phyloP scores from a whole-genome alignment of 2,797 vertebrate genomes.

The Epinephelus awoara region DNA sequence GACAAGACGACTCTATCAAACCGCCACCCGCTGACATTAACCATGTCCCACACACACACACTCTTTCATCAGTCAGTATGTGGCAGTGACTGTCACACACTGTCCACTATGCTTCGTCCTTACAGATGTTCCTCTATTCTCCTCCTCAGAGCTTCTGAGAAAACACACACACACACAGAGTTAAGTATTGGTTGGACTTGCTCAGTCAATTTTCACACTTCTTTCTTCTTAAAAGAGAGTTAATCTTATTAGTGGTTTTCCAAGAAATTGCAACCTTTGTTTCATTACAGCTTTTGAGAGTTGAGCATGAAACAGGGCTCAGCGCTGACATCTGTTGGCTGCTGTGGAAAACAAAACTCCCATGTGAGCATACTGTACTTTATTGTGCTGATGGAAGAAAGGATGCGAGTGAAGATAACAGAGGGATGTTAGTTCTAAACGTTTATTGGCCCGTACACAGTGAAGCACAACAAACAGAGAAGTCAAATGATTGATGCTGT shows the following conservation, averaged over 20 bases:
- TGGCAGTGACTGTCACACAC: slow-evolving; percentile 69
- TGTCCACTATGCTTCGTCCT: slow-evolving; percentile 37
- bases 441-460: slow-evolving; percentile 50
- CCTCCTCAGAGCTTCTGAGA: slow-evolving; percentile 9
- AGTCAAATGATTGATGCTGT: slow-evolving; percentile 18
- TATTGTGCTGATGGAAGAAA: background rate
- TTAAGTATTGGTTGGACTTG: background rate
- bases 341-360: slow-evolving; percentile 12
- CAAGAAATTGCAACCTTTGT: background rate
- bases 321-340: slow-evolving; percentile 73
- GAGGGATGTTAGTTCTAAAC: slow-evolving; percentile 7
- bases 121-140: slow-evolving; percentile 55
- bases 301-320: slow-evolving; percentile 23
- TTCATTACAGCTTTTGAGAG: background rate
- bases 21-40: slow-evolving; percentile 40
- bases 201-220: background rate
- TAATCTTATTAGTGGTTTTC: background rate
- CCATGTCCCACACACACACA: slow-evolving; percentile 23
- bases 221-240: background rate
- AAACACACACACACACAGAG: slow-evolving; percentile 9
- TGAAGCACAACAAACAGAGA: slow-evolving; percentile 42
- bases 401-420: background rate
- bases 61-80: slow-evolving; percentile 54
- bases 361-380: background rate
- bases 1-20: slow-evolving; percentile 57